These are phyloP conservation scores for Aleiodes testaceus DNA, from an alignment of 2,888 invertebrate species.

Conservation along the genomic window DNA sequence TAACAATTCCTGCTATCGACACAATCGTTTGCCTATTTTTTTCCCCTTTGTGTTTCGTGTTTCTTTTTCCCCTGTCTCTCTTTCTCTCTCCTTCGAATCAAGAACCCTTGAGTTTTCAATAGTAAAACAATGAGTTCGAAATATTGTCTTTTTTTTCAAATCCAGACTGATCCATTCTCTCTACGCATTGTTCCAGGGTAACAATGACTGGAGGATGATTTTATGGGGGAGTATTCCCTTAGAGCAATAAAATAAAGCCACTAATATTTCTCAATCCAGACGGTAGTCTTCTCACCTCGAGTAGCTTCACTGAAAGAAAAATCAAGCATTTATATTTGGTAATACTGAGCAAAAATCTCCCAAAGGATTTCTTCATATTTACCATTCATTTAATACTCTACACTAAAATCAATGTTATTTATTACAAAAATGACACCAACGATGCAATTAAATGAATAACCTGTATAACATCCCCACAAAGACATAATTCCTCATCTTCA, in stretches of 20 bases:
- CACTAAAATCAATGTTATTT: too few species aligned
- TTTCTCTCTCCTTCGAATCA: slow-evolving; percentile 13
- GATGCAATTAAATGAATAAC: too few species aligned
- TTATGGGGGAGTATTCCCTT: not conserved
- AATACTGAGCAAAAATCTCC: too few species aligned
- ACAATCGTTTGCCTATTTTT: slow-evolving; percentile 41
- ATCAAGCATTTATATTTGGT: too few species aligned
- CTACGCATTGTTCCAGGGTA: slow-evolving; percentile 11
- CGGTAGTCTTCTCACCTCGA: not conserved
- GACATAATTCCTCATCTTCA: too few species aligned
- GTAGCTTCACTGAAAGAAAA: too few species aligned
- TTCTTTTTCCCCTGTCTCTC: slow-evolving; percentile 19
- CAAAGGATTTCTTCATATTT: too few species aligned
- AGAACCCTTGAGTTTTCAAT: slow-evolving; percentile 22
- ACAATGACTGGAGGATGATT: not conserved
- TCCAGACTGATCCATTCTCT: slow-evolving; percentile 12
- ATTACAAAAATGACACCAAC: too few species aligned
- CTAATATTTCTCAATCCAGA: not conserved
- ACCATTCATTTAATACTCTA: too few species aligned
- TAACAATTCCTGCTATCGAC: slow-evolving; percentile 38
- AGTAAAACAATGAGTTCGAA: slow-evolving; percentile 13
- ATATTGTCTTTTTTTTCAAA: slow-evolving; percentile 20
- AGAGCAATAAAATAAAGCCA: slow-evolving; percentile 16
- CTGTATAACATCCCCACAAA: too few species aligned
- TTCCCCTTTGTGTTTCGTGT: not conserved